Conservation (phyloP, 2,113 vertebrate species). For the Sylvilagus bachmani region DNA sequence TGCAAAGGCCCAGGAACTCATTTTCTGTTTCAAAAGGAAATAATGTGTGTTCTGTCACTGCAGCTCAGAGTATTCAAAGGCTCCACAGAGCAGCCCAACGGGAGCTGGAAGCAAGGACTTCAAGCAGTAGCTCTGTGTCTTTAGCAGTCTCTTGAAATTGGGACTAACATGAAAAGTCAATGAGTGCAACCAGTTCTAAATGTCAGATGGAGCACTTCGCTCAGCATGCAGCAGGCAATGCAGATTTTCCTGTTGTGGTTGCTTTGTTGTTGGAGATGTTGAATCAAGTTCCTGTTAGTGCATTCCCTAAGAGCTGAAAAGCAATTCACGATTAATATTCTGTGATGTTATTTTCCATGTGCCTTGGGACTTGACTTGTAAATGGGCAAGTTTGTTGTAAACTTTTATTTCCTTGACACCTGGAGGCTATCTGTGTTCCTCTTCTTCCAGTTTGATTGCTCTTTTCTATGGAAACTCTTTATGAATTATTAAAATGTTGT, state of each 20-base stretch:
- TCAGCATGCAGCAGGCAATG: neutral
- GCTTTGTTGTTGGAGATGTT: neutral
- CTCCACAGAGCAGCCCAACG: constrained; percentile 26
- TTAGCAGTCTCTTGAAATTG: constrained; percentile 73
- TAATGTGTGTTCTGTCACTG: constrained; percentile 29
- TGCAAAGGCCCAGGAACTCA: neutral
- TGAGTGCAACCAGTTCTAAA: constrained; percentile 50
- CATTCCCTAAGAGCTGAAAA: neutral
- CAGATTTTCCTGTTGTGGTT: neutral
- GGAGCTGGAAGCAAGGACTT: constrained; percentile 78
- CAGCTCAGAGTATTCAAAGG: constrained; percentile 10
- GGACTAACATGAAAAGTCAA: constrained; percentile 75
- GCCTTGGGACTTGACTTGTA: constrained; percentile 1
- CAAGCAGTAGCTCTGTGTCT: constrained; percentile 57
- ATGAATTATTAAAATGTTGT: neutral
- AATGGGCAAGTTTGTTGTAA: neutral
- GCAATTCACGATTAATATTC: neutral
- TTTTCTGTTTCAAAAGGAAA: constrained; percentile 43
- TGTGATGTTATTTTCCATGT: neutral
- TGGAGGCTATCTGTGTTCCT: neutral
- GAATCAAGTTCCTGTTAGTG: neutral
- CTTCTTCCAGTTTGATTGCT: neutral
- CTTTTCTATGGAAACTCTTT: neutral
- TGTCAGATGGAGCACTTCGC: constrained; percentile 62
- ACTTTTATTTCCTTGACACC: neutral